phyloP scores from a whole-genome alignment of 2,797 vertebrate genomes.

The Huso huso region DNA sequence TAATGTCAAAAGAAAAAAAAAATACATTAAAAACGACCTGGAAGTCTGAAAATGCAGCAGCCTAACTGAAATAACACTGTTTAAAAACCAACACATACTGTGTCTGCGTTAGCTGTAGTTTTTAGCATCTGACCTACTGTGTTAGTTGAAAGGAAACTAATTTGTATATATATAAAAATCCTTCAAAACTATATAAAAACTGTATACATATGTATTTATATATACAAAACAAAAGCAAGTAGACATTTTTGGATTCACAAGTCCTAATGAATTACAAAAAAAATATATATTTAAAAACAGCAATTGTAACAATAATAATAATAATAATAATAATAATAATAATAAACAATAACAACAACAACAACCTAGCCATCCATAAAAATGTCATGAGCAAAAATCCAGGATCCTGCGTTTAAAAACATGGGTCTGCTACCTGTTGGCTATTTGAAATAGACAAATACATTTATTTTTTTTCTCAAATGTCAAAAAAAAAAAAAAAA shows the following conservation, averaged over 20 bases:
- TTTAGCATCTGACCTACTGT: conserved; percentile 27
- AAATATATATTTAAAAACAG: too few relatives aligned
- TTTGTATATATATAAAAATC: conserved; percentile 54
- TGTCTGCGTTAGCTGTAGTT: conserved; percentile 34
- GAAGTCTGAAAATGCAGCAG: background rate
- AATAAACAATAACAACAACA: too few relatives aligned
- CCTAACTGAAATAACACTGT: conserved; percentile 16
- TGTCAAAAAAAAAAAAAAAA: too few relatives aligned
- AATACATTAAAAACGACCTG: conserved; percentile 4
- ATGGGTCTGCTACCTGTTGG: too few relatives aligned
- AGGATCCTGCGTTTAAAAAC: too few relatives aligned
- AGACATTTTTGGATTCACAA: conserved; percentile 25
- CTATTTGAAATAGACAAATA: too few relatives aligned
- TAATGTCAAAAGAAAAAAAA: background rate
- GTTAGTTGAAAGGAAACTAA: conserved; percentile 45
- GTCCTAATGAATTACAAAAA: too few relatives aligned
- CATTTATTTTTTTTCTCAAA: too few relatives aligned
- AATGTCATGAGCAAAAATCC: too few relatives aligned
- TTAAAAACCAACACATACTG: conserved; percentile 58
- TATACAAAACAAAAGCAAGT: conserved; percentile 63
- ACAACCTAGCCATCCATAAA: too few relatives aligned
- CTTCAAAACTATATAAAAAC: conserved; percentile 39
- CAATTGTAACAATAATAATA: too few relatives aligned
- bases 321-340: too few relatives aligned
- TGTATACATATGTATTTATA: conserved; percentile 53